Conservation (phyloP, 2,797 vertebrate species). For the Cossypha caffra region DNA sequence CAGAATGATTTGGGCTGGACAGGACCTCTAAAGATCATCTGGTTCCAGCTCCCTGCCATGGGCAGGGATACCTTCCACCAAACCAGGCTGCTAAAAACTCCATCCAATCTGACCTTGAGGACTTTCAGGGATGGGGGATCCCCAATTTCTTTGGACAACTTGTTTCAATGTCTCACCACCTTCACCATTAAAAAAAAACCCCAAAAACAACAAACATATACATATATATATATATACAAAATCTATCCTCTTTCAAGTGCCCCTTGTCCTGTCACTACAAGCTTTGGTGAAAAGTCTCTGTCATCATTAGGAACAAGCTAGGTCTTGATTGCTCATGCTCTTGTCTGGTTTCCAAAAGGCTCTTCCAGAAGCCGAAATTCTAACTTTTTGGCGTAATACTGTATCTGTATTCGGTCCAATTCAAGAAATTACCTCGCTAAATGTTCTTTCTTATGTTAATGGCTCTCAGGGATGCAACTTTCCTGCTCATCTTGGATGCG, state of each 20-base stretch:
- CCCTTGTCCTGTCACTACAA: background rate
- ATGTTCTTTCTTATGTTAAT: background rate
- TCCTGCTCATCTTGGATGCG: background rate
- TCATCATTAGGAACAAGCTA: background rate
- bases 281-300: background rate
- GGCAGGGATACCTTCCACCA: background rate
- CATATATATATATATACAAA: background rate
- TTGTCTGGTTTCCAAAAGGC: background rate
- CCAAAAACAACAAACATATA: no score
- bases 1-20: background rate
- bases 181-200: background rate
- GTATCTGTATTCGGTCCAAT: background rate
- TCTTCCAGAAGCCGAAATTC: background rate
- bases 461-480: background rate
- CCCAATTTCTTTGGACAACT: background rate
- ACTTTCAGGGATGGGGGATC: background rate
- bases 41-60: background rate
- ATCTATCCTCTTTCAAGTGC: background rate
- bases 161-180: background rate
- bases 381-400: background rate
- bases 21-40: background rate
- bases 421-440: background rate
- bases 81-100: background rate
- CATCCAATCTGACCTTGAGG: background rate
- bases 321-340: background rate